Percentiles rank a stretch among this genome's conserved stretches.
phyloP scores from a whole-genome alignment of 2,113 vertebrate genomes.

The Reinhardtius hippoglossoides region DNA sequence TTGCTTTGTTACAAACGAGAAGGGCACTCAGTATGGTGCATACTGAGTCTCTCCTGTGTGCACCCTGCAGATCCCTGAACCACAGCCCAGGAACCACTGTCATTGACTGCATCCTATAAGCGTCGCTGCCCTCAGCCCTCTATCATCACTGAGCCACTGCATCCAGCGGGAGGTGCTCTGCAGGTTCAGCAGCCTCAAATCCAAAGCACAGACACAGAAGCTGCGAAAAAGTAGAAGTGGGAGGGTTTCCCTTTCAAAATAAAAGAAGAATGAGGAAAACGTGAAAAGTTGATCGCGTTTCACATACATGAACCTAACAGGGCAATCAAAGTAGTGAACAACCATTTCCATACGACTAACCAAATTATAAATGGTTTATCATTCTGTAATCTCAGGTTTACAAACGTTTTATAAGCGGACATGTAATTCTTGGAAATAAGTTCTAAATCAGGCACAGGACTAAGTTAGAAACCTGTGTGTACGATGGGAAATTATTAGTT shows the following conservation, averaged over 20 bases:
- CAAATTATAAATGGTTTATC: background rate
- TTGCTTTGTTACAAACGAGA: too few relatives aligned
- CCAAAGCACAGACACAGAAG: background rate
- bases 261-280: background rate
- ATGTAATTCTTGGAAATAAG: too few relatives aligned
- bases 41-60: background rate
- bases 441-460: too few relatives aligned
- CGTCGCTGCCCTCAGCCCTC: too few relatives aligned
- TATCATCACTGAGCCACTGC: too few relatives aligned
- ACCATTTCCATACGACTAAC: background rate
- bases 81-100: background rate
- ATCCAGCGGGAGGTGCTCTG: background rate
- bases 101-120: background rate
- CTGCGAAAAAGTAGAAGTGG: background rate
- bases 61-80: background rate
- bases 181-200: background rate
- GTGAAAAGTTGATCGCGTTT: background rate
- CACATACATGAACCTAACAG: background rate
- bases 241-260: background rate
- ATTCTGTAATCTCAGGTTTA: background rate
- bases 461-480: too few relatives aligned
- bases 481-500: too few relatives aligned
- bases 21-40: too few relatives aligned
- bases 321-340: background rate
- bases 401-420: too few relatives aligned